Base-by-base conservation (phyloP, 1,140 invertebrate genomes). In the Acromyrmex charruanus region DNA sequence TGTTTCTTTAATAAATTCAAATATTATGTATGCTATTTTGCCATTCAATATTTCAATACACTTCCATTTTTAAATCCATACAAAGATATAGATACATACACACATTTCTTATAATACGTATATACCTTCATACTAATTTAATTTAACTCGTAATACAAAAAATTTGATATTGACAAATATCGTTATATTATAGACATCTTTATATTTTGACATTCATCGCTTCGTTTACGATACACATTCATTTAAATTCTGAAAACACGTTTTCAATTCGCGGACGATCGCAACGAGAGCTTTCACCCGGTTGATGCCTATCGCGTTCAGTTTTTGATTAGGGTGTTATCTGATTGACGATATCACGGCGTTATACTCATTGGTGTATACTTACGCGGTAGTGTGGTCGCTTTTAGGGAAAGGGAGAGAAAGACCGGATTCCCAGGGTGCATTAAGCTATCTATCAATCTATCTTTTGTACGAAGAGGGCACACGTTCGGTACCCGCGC, bases 381-480 rank as follows among this genome's bases (percentile, higher is more conserved):
- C 51, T 59, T 71, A 39, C 58, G 61, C 44, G 55, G 35, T 77
- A 49, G 44, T 63, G 86, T 63, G 25, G 65, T 84, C 44, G 77
- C 86, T 90, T 72, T 89, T 69, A 49, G 53, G 55, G 63, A 51
- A 25, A 51, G 35, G 39, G 75, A 86, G 75, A 58, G 61, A 58
- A 59, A 44, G 82, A 66, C 77, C 68, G 71, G 63, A 87, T 87
- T 90, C 90, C 87, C 85, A 89, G 85, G 87, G 90, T 91, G 90
- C 89, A 91, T 91, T 91, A 91, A 91, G 88, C 89, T 91, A 91
- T 91, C 89, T 91, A 91, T 90, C 89, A 91, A 90, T 91, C 87
- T 90, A 91, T 91, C 89, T 90, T 82, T 85, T 53, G 53, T 72
- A 89, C 84, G 77, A 21, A 77, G 87, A 80, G 75, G 53, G 80